Evolutionary conservation across 2,797 vertebrate species (phyloP), one percentile per base, ranked within the genome.

Genomic region (Anniella stebbinsi): DNA sequence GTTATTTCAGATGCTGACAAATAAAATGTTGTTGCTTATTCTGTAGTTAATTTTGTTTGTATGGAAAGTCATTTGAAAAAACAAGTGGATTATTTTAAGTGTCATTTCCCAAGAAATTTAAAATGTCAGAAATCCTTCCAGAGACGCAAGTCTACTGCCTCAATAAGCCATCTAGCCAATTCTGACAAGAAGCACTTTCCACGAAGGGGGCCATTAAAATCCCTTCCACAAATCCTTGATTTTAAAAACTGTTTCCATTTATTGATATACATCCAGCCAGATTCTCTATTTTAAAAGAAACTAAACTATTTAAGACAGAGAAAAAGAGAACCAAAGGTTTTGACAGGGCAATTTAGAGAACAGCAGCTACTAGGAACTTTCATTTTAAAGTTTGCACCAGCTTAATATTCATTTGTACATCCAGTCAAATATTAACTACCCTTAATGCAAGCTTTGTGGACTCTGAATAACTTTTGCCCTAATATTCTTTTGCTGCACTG

Each of bases 361-460:
- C 28, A 92, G 86, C 78, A 87, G 77, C 10, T 86, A 76, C 10
- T 86, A 76, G 89, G 80, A 88, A 92, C 90, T 80, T 80, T 21
- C 41, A 45, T 36, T 70, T 54, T 5, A 38, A 28, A 88, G 66
- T 84, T 89, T 90, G 57, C 86, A 87, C 51, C 86, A 45, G 87
- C 41, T 85, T 84, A 85, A 90, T 84, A 86, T 70, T 78, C 87
- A 88, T 75, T 91, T 95, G 89, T 91, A 92, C 91, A 87, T 93
- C 88, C 66, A 89, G 86, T 95, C 92, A 95, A 94, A 91, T 89
- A 95, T 96, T 94, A 95, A 95, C 93, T 87, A 89, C 73, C 78
- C 51, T 51, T 60, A 88, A 90, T 67, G 72, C 51, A 72, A 63
- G 88, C 92, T 21, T 51, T 66, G 30, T 23, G 86, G 89, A 21